Percentiles rank a stretch among this genome's conserved stretches.
These are phyloP conservation scores for Oriolus oriolus DNA, from an alignment of 2,113 vertebrate genomes.

Conservation along the genomic window DNA sequence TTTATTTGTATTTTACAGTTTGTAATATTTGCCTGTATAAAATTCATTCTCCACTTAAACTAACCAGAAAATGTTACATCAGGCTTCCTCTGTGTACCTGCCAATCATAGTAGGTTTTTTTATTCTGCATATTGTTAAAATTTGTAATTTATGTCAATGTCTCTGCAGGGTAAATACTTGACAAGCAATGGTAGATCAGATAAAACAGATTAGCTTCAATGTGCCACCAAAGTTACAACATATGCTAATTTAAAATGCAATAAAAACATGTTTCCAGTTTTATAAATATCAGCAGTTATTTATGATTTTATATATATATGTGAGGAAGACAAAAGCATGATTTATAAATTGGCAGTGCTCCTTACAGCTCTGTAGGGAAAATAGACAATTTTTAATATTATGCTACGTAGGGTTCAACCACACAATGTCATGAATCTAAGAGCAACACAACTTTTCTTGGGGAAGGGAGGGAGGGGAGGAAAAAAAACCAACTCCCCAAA, in stretches of 20 bases:
- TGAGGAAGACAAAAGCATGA: not conserved
- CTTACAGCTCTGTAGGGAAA: not conserved
- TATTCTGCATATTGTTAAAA: not conserved
- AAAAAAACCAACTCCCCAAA: not conserved
- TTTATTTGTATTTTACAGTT: not conserved
- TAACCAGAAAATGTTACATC: not conserved
- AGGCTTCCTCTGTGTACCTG: not conserved
- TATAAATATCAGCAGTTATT: not conserved
- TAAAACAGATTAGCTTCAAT: not conserved
- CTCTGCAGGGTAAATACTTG: not conserved
- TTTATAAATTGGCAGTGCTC: slow-evolving; percentile 1
- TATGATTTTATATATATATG: not conserved
- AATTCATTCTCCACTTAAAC: not conserved
- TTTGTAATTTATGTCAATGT: not conserved
- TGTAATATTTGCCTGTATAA: not conserved
- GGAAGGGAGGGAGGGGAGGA: accelerated
- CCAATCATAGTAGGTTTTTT: not conserved
- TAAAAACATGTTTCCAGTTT: not conserved
- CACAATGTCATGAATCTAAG: not conserved
- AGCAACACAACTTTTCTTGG: not conserved
- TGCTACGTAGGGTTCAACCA: not conserved
- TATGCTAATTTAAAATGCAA: not conserved
- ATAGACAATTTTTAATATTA: not conserved
- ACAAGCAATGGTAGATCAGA: not conserved
- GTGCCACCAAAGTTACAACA: not conserved